Conservation (phyloP, 35 echinoderm and acorn worm genomes). For the Heliocidaris erythrogramma region DNA sequence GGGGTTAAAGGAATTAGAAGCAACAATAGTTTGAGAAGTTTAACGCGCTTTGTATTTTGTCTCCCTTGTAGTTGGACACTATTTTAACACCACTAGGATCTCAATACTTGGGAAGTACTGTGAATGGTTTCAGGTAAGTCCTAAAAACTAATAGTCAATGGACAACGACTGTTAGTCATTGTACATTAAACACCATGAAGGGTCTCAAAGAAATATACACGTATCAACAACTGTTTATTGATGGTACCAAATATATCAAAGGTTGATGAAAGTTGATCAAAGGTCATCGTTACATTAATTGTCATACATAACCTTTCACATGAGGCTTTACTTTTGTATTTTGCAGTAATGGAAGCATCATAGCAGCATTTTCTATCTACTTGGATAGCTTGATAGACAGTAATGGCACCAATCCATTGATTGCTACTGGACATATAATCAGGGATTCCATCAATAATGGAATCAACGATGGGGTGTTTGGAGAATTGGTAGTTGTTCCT, state of each 20-base stretch:
- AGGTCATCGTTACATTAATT: too few species aligned
- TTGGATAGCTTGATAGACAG: not conserved
- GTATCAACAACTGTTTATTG: too few species aligned
- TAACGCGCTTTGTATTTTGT: not conserved
- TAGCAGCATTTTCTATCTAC: not conserved
- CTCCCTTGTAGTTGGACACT: not conserved
- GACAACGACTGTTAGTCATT: too few species aligned
- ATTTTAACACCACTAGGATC: not conserved
- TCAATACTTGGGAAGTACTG: not conserved
- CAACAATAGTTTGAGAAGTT: too few species aligned
- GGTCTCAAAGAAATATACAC: too few species aligned
- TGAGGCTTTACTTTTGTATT: too few species aligned
- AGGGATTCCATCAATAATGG: not conserved
- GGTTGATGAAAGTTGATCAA: too few species aligned
- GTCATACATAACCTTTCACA: too few species aligned
- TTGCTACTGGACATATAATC: not conserved
- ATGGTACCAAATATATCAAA: too few species aligned
- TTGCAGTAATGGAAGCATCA: not conserved
- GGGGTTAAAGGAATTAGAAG: too few species aligned
- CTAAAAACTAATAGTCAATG: too few species aligned
- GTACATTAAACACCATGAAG: too few species aligned
- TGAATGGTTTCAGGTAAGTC: not conserved
- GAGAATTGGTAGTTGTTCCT: not conserved
- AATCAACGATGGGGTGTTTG: not conserved
- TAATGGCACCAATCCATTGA: not conserved